Percentiles rank a stretch among this genome's conserved stretches.
phyloP scores from a whole-genome alignment of 2,888 invertebrate species.

The Pantelozetes paolii region DNA sequence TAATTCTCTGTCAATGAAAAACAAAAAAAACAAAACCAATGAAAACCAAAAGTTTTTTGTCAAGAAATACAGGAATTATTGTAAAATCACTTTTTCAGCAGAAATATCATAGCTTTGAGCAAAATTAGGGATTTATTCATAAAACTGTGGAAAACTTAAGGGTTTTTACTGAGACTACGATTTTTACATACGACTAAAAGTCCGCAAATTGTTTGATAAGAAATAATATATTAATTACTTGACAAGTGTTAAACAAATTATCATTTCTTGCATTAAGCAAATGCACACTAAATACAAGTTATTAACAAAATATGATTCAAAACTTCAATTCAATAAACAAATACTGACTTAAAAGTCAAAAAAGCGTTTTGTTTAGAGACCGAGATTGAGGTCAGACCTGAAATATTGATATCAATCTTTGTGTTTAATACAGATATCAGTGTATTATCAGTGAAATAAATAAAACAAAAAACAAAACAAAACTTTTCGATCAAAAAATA shows the following conservation, averaged over 20 bases:
- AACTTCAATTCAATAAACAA: too few relatives aligned
- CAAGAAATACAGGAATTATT: not conserved
- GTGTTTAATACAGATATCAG: not conserved
- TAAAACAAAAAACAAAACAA: not conserved
- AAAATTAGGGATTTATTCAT: not conserved
- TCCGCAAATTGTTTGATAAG: too few relatives aligned
- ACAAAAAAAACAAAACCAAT: not conserved
- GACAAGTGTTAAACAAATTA: too few relatives aligned
- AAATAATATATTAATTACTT: too few relatives aligned
- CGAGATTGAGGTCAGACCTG: not conserved
- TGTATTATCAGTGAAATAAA: not conserved
- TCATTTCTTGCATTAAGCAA: too few relatives aligned
- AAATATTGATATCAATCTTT: not conserved
- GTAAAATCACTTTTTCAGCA: not conserved
- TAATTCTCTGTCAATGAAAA: conserved; percentile 13
- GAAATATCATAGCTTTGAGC: conserved; percentile 6
- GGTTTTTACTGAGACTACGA: not conserved
- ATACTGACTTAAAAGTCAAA: too few relatives aligned
- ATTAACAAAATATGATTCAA: too few relatives aligned
- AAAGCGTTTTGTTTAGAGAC: too few relatives aligned
- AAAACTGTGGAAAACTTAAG: not conserved
- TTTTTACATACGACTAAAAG: not conserved
- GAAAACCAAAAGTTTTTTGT: not conserved
- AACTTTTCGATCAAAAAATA: not conserved
- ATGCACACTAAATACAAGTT: too few relatives aligned